Base-by-base conservation (phyloP, 2,888 invertebrate species). In the Drosophila conformis region DNA sequence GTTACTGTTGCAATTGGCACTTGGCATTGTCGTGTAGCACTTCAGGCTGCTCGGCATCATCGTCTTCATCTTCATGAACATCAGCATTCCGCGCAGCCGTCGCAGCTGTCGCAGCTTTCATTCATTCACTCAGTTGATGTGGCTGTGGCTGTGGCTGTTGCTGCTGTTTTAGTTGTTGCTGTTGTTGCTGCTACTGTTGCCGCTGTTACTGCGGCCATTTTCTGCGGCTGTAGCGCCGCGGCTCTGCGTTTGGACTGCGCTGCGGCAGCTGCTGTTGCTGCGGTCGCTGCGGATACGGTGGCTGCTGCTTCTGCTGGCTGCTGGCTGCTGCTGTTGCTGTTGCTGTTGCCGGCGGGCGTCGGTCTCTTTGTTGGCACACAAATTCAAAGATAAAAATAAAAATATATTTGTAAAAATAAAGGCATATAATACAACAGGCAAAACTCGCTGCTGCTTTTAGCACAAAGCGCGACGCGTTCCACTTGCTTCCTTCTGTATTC, bases 181-280 rank as follows among this genome's bases (percentile, higher is more conserved):
- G 65, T 21, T 56, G 38, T 21, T 64, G 61, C 25, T 60, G 63
- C 18, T 78, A 70, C 33, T 63, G 62, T 38, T 66, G 57, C 10
- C 56, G 54, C 60, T 73, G 54, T 42, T 53, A 56, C 56, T 70
- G 81, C 74, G 73, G 82, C 87, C 84, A 87, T 87, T 82, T 87
- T 83, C 54, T 72, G 76, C 63, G 72, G 79, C 73, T 69, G 57
- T 69, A 73, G 53, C 73, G 59, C 59, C 71, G 63, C 60, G 35
- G 52, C 62, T 77, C 54, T 52, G 46, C 60, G 54, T 68, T 38
- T 73, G 60, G 52, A 71, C 57, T 57, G n/a, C 48, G 69, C 56
- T 76, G 73, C 54, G 61, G 72, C 62, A 69, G 72, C 38, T 71
- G 63, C 49, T 57, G 56, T 21, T 69, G 59, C 56, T 56, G 68